These are phyloP conservation scores for Gallinago solitaria DNA, from an alignment of 2,797 vertebrate species.

Conservation along the genomic window DNA sequence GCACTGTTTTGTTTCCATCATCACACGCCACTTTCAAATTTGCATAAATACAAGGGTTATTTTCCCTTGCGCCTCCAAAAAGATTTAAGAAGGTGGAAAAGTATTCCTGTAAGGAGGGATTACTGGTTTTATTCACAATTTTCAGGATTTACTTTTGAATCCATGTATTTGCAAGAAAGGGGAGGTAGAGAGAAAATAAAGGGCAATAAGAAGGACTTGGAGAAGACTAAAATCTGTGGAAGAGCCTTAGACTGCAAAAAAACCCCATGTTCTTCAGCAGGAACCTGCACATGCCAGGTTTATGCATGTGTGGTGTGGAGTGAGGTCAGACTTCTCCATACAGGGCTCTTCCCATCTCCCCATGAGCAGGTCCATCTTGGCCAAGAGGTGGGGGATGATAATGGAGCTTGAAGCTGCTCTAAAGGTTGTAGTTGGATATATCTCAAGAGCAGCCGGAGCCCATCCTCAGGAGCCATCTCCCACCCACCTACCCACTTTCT, in stretches of 20 bases:
- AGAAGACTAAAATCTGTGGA: constrained; percentile 1
- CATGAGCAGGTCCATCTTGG: not conserved
- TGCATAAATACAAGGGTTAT: constrained; percentile 84
- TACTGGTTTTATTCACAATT: constrained; percentile 54
- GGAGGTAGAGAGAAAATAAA: constrained; percentile 4
- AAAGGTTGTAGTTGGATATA: not conserved
- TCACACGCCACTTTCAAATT: constrained; percentile 82
- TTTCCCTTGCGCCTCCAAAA: constrained; percentile 77
- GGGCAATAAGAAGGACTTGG: not conserved
- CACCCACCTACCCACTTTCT: rapidly evolving
- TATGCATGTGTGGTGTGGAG: not conserved
- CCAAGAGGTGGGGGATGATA: not conserved
- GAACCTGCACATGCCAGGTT: not conserved
- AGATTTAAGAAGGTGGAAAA: constrained; percentile 70
- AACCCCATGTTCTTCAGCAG: rapidly evolving
- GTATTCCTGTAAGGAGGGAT: constrained; percentile 65
- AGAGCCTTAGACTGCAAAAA: not conserved
- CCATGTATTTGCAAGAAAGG: constrained; percentile 2
- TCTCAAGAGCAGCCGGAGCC: not conserved
- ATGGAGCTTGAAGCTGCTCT: not conserved
- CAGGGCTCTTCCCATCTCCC: not conserved
- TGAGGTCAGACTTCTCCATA: not conserved
- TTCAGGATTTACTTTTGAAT: constrained; percentile 56
- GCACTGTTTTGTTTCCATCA: constrained; percentile 84
- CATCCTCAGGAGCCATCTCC: not conserved